Evolutionary conservation across 2,797 vertebrate species (phyloP), one percentile per base, ranked within the genome.

Genomic region (Syndactyla subalaris): DNA sequence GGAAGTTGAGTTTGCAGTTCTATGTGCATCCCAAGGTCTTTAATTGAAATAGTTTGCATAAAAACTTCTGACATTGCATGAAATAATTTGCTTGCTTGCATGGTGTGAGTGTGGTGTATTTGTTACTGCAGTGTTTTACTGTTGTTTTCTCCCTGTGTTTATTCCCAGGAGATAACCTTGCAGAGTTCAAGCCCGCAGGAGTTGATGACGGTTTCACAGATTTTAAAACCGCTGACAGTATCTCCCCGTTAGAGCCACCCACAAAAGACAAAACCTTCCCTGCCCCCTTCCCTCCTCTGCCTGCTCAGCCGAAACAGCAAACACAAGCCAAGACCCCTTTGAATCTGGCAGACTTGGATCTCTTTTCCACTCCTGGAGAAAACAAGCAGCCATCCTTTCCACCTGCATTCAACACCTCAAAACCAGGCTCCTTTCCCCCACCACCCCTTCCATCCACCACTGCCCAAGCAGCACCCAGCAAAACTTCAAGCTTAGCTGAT

Each of bases 141-240:
- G 20, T 3, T 59, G 49, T 30, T 55, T 81, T 45, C 49, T 65
- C 34, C 2, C 68, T 58, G 39, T 20, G 85, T 68, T 55, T 72
- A 4, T 96, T 96, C 82, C 45, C 98, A 99, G 99, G 99, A 88
- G 99, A 99, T 95, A 98, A 98, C 97, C 99, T 99, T 97, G 98
- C 99, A 91, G 99, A 99, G 98, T 99, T 99, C 98, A 99, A 99
- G 97, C 98, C 99, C 88, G 91, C 98, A 92, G 98, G 98, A 89
- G 86, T 98, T 15, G 99, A 99, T 43, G 99, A 99, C 62, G 98
- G 99, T 95, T 99, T 99, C 98, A 99, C 99, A 92, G 99, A 99
- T 98, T 99, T 99, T 98, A 99, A 99, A 98, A 99, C 99, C 23
- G 99, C 99, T 41, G 99, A 99, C 98, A 99, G 98, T 97, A 29